Conservation (phyloP, 2,797 vertebrate genomes). For the Setipinna tenuifilis region DNA sequence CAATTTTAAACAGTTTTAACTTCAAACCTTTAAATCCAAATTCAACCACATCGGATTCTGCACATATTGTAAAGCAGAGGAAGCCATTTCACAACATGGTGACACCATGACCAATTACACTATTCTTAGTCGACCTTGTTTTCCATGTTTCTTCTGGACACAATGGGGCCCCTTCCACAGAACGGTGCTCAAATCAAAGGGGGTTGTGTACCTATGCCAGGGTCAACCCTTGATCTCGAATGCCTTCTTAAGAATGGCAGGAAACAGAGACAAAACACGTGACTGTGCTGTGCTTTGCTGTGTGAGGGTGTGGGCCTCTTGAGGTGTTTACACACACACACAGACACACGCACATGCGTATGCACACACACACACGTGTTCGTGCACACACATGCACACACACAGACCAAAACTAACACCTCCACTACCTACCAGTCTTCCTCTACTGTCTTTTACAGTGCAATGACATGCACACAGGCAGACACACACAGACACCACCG, state of each 20-base stretch:
- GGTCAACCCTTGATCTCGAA: background rate
- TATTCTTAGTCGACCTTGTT: background rate
- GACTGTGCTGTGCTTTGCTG: constrained; percentile 27
- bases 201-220: background rate
- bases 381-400: background rate
- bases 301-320: constrained; percentile 16
- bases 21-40: background rate
- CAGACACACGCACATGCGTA: background rate
- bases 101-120: background rate
- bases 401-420: background rate
- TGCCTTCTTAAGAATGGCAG: constrained; percentile 40
- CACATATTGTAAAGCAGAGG: background rate
- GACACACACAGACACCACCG: too few relatives aligned
- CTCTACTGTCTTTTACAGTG: too few relatives aligned
- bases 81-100: background rate
- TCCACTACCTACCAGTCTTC: too few relatives aligned
- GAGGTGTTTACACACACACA: background rate
- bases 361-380: background rate
- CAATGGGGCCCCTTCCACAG: background rate
- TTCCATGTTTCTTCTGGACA: background rate
- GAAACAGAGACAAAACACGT: constrained; percentile 39
- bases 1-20: background rate
- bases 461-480: too few relatives aligned
- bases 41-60: background rate
- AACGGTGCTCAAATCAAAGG: background rate